A percentile compares a stretch with the other conserved stretches of the same genome.
phyloP scores from a whole-genome alignment of 2,797 vertebrate genomes.

The Geotrypetes seraphini region DNA sequence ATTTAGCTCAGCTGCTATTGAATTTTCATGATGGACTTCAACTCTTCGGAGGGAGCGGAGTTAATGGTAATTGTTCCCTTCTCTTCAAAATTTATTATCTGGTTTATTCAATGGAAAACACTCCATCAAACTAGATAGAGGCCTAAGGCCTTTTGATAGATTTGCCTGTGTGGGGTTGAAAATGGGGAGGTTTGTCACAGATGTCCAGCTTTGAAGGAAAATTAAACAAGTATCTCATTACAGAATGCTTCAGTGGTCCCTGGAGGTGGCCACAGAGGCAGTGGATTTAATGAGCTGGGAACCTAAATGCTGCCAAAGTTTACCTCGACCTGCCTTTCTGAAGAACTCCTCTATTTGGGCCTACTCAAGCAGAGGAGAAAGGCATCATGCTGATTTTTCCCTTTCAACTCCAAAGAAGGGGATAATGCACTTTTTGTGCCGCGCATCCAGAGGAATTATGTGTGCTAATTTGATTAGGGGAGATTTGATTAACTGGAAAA shows the following conservation, averaged over 20 bases:
- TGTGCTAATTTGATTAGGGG: constrained; percentile 99
- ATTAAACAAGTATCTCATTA: constrained; percentile 99
- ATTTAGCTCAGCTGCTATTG: constrained; percentile 97
- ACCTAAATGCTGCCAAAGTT: constrained; percentile 97
- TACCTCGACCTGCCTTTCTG: constrained; percentile 92
- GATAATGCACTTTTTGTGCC: constrained; percentile 98
- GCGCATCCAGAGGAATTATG: constrained; percentile 99
- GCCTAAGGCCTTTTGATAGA: constrained; percentile 94
- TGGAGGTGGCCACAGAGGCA: constrained; percentile 94
- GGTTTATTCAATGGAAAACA: constrained; percentile 97
- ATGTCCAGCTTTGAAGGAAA: constrained; percentile 99
- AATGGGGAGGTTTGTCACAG: constrained; percentile 88
- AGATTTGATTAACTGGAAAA: constrained; percentile 99
- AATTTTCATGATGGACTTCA: constrained; percentile 97
- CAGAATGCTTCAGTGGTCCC: constrained; percentile 96
- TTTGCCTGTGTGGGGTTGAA: constrained; percentile 88
- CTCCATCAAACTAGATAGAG: constrained; percentile 96
- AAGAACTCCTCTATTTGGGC: constrained; percentile 90
- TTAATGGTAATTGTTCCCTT: constrained; percentile 96
- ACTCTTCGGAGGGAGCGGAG: constrained; percentile 89
- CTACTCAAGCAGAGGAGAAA: constrained; percentile 93
- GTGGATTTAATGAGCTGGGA: constrained; percentile 99
- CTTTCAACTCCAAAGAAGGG: constrained; percentile 90
- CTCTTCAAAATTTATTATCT: constrained; percentile 97
- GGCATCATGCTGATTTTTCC: constrained; percentile 86